Conservation (phyloP, 2,888 invertebrate species). For the Agriotes lineatus region DNA sequence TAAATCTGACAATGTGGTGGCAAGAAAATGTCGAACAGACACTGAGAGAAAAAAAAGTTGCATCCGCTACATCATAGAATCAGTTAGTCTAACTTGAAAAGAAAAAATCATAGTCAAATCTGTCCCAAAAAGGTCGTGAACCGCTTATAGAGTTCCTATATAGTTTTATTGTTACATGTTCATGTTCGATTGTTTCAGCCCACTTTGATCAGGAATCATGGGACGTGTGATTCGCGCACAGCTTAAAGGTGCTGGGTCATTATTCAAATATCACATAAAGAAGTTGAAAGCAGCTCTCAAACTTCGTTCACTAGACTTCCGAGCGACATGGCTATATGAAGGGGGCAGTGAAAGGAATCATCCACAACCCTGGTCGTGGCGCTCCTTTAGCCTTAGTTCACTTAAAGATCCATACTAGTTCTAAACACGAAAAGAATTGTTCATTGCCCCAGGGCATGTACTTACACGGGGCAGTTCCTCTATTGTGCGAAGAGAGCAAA, state of each 20-base stretch:
- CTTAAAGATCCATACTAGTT: conserved; percentile 98
- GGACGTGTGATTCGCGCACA: conserved; percentile 99
- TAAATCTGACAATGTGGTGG: too few species aligned
- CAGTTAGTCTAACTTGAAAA: too few species aligned
- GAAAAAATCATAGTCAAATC: too few species aligned
- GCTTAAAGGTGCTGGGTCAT: conserved; percentile 99
- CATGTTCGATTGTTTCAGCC: conserved; percentile 7
- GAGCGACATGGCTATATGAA: conserved; percentile 99
- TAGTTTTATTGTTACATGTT: too few species aligned
- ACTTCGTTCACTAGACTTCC: conserved; percentile 94
- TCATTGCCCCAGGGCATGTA: conserved; percentile 99
- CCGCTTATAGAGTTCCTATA: too few species aligned
- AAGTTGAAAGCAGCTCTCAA: conserved; percentile 99
- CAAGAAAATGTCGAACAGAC: too few species aligned
- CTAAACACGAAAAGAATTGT: conserved; percentile 95
- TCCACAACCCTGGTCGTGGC: conserved; percentile 99
- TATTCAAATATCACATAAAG: conserved; percentile 98
- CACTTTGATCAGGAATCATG: conserved; percentile 72
- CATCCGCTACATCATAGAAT: too few species aligned
- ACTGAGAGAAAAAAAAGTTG: too few species aligned
- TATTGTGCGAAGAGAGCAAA: conserved; percentile 98
- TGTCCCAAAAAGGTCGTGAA: too few species aligned
- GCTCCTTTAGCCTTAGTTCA: conserved; percentile 97
- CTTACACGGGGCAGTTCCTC: conserved; percentile 99
- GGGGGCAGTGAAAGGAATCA: conserved; percentile 98